A percentile compares a stretch with the other conserved stretches of the same genome.
These are phyloP conservation scores for Hybognathus amarus DNA, from an alignment of 2,797 vertebrate genomes.

Conservation along the genomic window DNA sequence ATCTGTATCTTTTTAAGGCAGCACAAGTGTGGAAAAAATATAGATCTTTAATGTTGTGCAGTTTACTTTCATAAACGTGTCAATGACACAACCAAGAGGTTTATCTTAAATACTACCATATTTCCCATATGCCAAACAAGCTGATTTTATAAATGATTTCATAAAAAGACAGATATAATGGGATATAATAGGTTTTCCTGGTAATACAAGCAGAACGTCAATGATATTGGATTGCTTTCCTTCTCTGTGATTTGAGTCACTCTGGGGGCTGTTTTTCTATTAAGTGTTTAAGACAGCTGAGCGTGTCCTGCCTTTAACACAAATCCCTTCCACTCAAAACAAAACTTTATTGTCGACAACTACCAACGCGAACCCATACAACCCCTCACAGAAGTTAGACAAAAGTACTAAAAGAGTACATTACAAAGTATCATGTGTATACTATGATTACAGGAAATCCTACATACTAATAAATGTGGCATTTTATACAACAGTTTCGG, in stretches of 20 bases:
- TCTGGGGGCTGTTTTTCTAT: not conserved
- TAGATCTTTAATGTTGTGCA: not conserved
- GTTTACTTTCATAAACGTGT: constrained; percentile 20
- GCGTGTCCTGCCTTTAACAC: constrained; percentile 2
- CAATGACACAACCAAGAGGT: not conserved
- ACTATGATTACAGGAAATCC: not conserved
- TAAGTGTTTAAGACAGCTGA: constrained; percentile 22
- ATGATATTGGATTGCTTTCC: constrained; percentile 24
- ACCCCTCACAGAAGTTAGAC: not conserved
- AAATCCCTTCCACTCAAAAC: constrained; percentile 13
- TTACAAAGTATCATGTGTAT: not conserved
- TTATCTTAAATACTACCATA: constrained; percentile 21
- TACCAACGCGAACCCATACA: not conserved
- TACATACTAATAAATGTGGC: not conserved
- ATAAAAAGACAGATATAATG: constrained; percentile 4
- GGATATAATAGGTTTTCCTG: not conserved
- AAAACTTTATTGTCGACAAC: constrained; percentile 2
- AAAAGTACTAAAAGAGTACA: not conserved
- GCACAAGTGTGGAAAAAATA: not conserved
- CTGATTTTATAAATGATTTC: constrained; percentile 2
- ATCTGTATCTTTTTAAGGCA: not conserved
- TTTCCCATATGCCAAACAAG: constrained; percentile 2
- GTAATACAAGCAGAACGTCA: not conserved
- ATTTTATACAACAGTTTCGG: not conserved
- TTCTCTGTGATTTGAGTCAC: constrained; percentile 16